Evolutionary conservation across 2,797 vertebrate genomes (phyloP), one percentile per base, ranked within the genome.

Genomic region (Stomatorhinus walkeri): DNA sequence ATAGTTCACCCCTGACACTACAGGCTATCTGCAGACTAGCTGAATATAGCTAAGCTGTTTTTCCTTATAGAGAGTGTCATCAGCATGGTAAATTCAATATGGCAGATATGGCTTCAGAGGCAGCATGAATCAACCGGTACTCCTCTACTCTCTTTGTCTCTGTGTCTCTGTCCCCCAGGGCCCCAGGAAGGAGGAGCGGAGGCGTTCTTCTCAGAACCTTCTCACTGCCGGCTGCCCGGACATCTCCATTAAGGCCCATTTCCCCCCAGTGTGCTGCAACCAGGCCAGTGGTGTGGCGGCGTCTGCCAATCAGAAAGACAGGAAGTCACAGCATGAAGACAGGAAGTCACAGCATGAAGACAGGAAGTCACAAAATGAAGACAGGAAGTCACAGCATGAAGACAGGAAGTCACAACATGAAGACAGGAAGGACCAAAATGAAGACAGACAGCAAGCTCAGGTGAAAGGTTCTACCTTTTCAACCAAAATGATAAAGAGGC

Each of bases 131-230:
- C 19, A 32, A 16, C 28, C 28, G 14, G 51, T 2, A 4, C 9
- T 10, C 3, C 48, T 32, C 36, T 32, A 28, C 48, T 9, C 14
- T 48, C 43, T 87, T 64, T 89, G 48, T 51, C 68, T 79, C 28
- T 87, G 46, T 48, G 43, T 51, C 68, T 79, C 28, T 88, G 48
- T 59, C 88, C 79, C 24, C 28, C 91, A 94, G 93, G 92, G 92
- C 0, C 88, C 90, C 85, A 89, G 36, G 24, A 91, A 92, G 91
- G 92, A 92, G 86, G 91, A 93, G 76, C 91, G 94, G 12, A 91
- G 93, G 6, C 91, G 93, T 52, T 94, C 93, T 85, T 93, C 94
- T 83, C 91, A 93, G 49, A 94, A 94, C 84, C 92, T 93, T 72
- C 85, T 93, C 86, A 93, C 90, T 1, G 91, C 91, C 51, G 93